These are phyloP conservation scores for Drosophila birchii DNA, from an alignment of 2,888 invertebrate genomes.

Conservation along the genomic window DNA sequence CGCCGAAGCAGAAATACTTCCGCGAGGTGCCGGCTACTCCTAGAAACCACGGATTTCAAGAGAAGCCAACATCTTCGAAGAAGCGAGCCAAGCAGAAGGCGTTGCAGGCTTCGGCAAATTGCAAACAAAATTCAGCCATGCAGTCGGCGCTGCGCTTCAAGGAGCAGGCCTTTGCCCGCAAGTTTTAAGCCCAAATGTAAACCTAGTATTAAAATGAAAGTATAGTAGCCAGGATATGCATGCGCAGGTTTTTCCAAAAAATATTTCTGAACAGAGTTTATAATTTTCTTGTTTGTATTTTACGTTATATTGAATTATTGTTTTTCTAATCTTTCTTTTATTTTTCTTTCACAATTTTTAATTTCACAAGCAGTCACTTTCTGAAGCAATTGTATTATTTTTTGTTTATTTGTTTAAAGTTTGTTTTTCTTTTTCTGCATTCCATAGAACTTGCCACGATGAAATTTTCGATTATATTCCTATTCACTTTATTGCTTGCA, in stretches of 20 bases:
- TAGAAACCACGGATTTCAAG: conserved; percentile 32
- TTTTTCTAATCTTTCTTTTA: neutral
- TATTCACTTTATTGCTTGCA: neutral
- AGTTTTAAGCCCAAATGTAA: conserved; percentile 4
- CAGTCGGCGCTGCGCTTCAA: conserved; percentile 64
- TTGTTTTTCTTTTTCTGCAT: neutral
- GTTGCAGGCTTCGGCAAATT: neutral
- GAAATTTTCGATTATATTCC: neutral
- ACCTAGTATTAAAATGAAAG: conserved; percentile 3
- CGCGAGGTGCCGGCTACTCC: conserved; percentile 76
- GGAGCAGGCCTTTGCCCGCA: conserved; percentile 42
- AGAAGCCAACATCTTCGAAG: conserved; percentile 7
- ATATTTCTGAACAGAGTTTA: conserved; percentile 2
- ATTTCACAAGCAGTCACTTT: too few relatives aligned
- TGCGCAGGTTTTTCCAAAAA: neutral
- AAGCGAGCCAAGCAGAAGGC: conserved; percentile 3
- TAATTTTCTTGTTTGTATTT: conserved; percentile 3
- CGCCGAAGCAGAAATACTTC: conserved; percentile 73
- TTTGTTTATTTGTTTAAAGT: neutral
- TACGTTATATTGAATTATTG: conserved; percentile 6
- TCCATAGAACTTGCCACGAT: neutral
- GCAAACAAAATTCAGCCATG: conserved; percentile 43
- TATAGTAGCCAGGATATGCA: neutral
- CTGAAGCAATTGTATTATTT: neutral
- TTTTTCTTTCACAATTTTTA: neutral